Base-by-base conservation (phyloP, 1,140 invertebrate species). In the Solenopsis fugax region DNA sequence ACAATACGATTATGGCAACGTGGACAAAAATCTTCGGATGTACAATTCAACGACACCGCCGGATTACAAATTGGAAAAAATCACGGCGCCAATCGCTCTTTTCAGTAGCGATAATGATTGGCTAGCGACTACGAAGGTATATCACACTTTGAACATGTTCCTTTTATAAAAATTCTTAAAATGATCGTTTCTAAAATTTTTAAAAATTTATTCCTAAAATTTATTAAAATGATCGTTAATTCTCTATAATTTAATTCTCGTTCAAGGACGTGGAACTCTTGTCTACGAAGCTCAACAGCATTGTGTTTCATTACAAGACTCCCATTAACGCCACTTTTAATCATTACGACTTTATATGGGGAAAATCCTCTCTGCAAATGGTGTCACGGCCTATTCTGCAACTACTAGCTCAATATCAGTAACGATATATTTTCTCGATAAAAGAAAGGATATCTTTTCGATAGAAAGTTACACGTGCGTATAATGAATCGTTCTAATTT, bases 51-150 rank as follows among this genome's bases (percentile, higher is more conserved):
- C 93, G 1, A 93, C 90, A 24, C 97, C 97, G 13, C 97, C 97
- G 0, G 93, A 94, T 6, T 98, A 98, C 89, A 87, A 95, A 24
- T 87, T 97, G 2, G 92, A 95, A 52, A 96, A 96, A 69, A 95
- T 97, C 6, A 95, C 90, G 12, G 94, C 96, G 18, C 97, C 97
- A 18, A 95, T 97, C 1, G 96, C 96, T 0, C 88, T 98, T 1
- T 97, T 97, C 87, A 97, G 96, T 88, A 96, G 96, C 41, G 93
- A 96, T 9, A 96, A 96, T 34, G 97, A 98, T 90, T 96, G 96
- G 96, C 89, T 97, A 6, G 95, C 96, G 3, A 92, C 95, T 64
- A 94, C 96, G 1, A 92, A 93, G 54, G 96, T 96, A 93, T 85
- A 34, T 24, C 4, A 71, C 10, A 52, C 50, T 45, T 62, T 24